Evolutionary conservation across 2,113 vertebrate genomes (phyloP), one percentile per base, ranked within the genome.

Genomic region (Odobenus rosmarus): DNA sequence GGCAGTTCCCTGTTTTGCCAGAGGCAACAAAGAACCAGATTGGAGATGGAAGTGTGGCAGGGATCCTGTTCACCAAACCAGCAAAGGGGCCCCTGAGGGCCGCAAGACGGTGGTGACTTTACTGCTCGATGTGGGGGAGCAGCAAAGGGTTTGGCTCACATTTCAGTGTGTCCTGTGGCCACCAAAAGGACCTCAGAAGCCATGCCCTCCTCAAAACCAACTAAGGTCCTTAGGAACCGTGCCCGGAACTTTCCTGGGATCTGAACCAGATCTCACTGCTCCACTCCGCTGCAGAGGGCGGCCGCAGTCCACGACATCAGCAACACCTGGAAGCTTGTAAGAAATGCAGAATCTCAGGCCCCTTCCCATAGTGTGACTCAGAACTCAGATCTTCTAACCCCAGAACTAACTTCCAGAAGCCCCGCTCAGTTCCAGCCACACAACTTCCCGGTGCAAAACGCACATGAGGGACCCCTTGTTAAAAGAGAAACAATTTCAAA

Each of bases 1-100:
- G 10, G 36, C 83, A 76, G 76, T 39, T 80, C 11, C 33, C 19
- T 95, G 88, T 88, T 88, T 69, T 76, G 39, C 53, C 49, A 88
- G 31, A 42, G 28, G 51, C 72, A 87, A 14, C 46, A 36, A 91
- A 61, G 23, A 87, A 49, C 21, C 19, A 42, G 53, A 36, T 26
- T 13, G 46, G 42, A 92, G 69, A 5, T 82, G 57, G 6, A 46
- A 42, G 21, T 61, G 1, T 51, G 3, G 69, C 3, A 14, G 61
- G 4, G 36, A 19, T 16, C 14, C 18, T n/a, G 31, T 12, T 46
- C 79, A 42, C 93, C 57, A 92, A 42, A 49, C 55, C 24, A 12
- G 51, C 24, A n/a, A 11, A n/a, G 64, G 3, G 8, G 23, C 53
- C 46, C 33, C 4, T 2, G 4, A 39, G 10, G 55, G 62, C 62